Percentiles rank a stretch among this genome's conserved stretches.
Conservation (phyloP, 2,113 vertebrate genomes). For the Pluvialis apricaria region DNA sequence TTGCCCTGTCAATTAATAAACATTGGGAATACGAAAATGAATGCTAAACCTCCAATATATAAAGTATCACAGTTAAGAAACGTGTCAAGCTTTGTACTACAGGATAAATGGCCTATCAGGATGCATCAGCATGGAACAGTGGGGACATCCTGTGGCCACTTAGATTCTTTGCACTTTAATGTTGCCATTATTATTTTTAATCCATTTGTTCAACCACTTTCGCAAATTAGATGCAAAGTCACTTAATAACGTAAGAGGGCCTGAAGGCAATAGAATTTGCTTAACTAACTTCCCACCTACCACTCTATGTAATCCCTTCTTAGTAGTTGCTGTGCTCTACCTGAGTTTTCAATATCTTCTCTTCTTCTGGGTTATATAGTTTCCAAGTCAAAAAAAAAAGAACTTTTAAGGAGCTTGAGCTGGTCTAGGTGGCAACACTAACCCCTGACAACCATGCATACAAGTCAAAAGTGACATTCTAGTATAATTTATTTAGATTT, state of each 20-base stretch:
- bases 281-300: neutral
- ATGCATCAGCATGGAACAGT: constrained; percentile 8
- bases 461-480: neutral
- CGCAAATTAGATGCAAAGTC: neutral
- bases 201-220: neutral
- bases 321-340: neutral
- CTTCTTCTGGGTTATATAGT: neutral
- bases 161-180: neutral
- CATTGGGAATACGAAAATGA: neutral
- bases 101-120: neutral
- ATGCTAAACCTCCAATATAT: neutral
- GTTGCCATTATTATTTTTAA: neutral
- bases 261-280: neutral
- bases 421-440: neutral
- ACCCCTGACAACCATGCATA: neutral
- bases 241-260: neutral
- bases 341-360: neutral
- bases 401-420: neutral
- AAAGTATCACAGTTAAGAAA: neutral
- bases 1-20: neutral
- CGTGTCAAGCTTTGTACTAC: neutral
- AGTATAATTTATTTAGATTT: neutral
- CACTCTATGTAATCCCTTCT: neutral
- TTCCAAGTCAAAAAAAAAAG: neutral
- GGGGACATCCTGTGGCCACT: constrained; percentile 62